Evolutionary conservation across 2,797 vertebrate species (phyloP).

Genomic region (Hoplostethus mediterraneus): DNA sequence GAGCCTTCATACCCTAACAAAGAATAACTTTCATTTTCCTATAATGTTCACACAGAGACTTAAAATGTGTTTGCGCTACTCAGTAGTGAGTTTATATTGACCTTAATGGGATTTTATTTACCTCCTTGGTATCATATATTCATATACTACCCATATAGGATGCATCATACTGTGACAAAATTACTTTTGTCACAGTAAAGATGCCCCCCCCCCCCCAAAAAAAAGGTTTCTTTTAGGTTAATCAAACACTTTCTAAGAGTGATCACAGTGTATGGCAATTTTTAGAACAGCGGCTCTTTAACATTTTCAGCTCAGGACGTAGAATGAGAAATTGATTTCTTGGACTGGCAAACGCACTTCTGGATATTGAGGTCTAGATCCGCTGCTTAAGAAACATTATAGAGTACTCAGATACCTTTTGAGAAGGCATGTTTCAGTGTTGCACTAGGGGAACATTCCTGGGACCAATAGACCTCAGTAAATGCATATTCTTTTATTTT

Average conservation of each 20-base stretch:
- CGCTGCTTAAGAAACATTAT: neutral
- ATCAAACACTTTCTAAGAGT: neutral
- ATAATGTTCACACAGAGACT: too few species aligned
- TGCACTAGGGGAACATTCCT: neutral
- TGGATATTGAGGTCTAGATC: neutral
- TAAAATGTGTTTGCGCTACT: too few species aligned
- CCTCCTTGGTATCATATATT: too few species aligned
- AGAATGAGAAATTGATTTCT: constrained; percentile 7
- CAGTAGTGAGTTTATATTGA: too few species aligned
- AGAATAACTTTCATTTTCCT: too few species aligned
- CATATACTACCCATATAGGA: neutral
- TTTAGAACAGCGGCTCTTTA: neutral
- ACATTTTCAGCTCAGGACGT: neutral
- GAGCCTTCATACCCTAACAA: too few species aligned
- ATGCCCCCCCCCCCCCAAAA: neutral
- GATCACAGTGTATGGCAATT: neutral
- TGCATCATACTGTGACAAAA: neutral
- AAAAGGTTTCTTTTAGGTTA: neutral
- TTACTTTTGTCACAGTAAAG: too few species aligned
- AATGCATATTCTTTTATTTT: neutral
- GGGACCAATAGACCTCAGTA: neutral
- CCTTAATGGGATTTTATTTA: too few species aligned
- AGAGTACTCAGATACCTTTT: neutral
- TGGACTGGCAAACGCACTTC: neutral
- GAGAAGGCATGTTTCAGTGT: neutral